phyloP scores from a whole-genome alignment of 2,113 vertebrate genomes.

The Ariopsis seemanni region DNA sequence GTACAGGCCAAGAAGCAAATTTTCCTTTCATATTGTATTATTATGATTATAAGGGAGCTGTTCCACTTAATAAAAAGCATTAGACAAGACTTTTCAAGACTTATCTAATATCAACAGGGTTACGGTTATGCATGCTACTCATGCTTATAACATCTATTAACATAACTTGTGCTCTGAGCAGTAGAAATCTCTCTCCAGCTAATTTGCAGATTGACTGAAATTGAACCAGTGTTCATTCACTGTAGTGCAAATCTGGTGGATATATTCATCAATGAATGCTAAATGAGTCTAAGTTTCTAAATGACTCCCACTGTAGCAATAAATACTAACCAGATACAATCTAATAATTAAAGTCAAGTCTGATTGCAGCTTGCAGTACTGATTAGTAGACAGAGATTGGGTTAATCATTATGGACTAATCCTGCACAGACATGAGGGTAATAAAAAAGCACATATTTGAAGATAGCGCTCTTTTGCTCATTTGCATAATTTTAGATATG shows the following conservation, averaged over 20 bases:
- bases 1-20: not conserved
- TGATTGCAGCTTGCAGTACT: slow-evolving; percentile 12
- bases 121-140: not conserved
- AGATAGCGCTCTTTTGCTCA: not conserved
- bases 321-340: slow-evolving; percentile 32
- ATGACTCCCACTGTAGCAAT: slow-evolving; percentile 30
- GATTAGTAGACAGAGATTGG: not conserved
- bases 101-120: slow-evolving; percentile 13
- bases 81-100: not conserved
- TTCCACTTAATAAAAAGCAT: not conserved
- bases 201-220: slow-evolving; percentile 38
- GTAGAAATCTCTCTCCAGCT: slow-evolving; percentile 17
- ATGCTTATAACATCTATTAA: not conserved
- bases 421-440: not conserved
- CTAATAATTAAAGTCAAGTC: not conserved
- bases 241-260: slow-evolving; percentile 15
- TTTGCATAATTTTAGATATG: not conserved
- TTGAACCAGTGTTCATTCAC: slow-evolving; percentile 16
- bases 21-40: not conserved
- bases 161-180: slow-evolving; percentile 1
- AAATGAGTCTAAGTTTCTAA: slow-evolving; percentile 36
- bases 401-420: not conserved
- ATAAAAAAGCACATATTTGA: slow-evolving; percentile 3
- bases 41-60: not conserved
- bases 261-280: slow-evolving; percentile 37